phyloP scores from a whole-genome alignment of 1,140 invertebrate genomes.

The Lepidurus arcticus region DNA sequence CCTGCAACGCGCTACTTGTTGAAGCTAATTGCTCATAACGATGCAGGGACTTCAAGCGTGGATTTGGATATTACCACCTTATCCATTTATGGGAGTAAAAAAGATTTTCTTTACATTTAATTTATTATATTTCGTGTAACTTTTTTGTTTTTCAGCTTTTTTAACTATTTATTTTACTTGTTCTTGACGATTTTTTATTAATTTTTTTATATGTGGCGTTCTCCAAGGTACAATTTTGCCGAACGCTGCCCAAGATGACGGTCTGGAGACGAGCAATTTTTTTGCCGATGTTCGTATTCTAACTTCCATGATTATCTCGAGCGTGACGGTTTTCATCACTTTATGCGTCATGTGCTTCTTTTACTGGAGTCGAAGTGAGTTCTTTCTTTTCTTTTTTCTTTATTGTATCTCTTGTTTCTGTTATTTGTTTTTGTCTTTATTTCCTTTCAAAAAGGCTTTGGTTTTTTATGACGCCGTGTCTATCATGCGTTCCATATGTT shows the following conservation, averaged over 20 bases:
- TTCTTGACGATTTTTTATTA: neutral
- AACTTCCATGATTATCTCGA: constrained; percentile 18
- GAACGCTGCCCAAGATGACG: neutral
- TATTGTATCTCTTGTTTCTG: neutral
- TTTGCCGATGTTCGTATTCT: neutral
- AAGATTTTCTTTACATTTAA: neutral
- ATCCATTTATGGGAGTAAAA: constrained; percentile 44
- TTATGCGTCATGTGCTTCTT: constrained; percentile 10
- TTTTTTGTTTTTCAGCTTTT: neutral
- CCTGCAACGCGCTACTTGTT: constrained; percentile 46
- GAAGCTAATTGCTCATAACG: constrained; percentile 45
- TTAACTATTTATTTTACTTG: neutral
- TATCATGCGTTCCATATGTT: neutral
- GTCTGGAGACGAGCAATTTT: neutral
- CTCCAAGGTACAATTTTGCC: neutral
- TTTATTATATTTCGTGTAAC: neutral
- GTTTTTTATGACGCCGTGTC: neutral
- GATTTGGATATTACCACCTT: constrained; percentile 44
- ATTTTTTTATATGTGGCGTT: neutral
- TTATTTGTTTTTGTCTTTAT: neutral
- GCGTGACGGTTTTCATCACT: constrained; percentile 9
- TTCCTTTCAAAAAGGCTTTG: neutral
- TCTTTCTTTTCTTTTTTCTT: neutral
- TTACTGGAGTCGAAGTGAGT: constrained; percentile 12
- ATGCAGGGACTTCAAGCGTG: constrained; percentile 44